Conservation (phyloP, 2,113 vertebrate species). For the Echinops telfairi region DNA sequence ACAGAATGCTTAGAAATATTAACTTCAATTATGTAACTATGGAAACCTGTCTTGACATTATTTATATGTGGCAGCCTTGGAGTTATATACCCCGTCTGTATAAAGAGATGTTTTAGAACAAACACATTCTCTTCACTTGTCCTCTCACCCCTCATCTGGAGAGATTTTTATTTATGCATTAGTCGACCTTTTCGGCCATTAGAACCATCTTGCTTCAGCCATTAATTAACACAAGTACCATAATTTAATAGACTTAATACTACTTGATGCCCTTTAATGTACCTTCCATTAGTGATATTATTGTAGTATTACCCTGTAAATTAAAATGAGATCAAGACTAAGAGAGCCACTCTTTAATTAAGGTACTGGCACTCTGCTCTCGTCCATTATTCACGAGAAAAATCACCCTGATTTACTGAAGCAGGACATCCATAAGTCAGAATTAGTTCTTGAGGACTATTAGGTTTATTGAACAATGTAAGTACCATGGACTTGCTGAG, state of each 20-base stretch:
- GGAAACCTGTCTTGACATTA: slow-evolving; percentile 66
- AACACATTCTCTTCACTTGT: slow-evolving; percentile 70
- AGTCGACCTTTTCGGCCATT: slow-evolving; percentile 88
- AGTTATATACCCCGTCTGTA: slow-evolving; percentile 59
- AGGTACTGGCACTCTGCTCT: slow-evolving; percentile 88
- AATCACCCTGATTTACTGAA: slow-evolving; percentile 90
- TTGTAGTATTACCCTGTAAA: slow-evolving; percentile 90
- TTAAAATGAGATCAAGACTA: slow-evolving; percentile 90
- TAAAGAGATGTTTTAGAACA: slow-evolving; percentile 61
- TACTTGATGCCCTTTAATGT: slow-evolving; percentile 91
- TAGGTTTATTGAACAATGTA: slow-evolving; percentile 86
- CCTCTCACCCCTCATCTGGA: slow-evolving; percentile 72
- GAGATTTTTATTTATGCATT: slow-evolving; percentile 87
- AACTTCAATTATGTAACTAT: neutral
- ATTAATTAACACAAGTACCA: slow-evolving; percentile 92
- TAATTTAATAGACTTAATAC: slow-evolving; percentile 93
- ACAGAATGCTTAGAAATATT: slow-evolving; percentile 46
- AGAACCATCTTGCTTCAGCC: slow-evolving; percentile 90
- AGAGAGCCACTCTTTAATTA: slow-evolving; percentile 92
- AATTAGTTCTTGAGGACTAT: slow-evolving; percentile 86
- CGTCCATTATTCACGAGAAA: slow-evolving; percentile 88
- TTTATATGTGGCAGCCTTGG: slow-evolving; percentile 21
- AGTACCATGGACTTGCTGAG: slow-evolving; percentile 79
- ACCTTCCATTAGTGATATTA: slow-evolving; percentile 91
- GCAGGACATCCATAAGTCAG: slow-evolving; percentile 86